These are phyloP conservation scores for Leptobrachium leishanense DNA, from an alignment of 2,113 vertebrate species.

Conservation along the genomic window DNA sequence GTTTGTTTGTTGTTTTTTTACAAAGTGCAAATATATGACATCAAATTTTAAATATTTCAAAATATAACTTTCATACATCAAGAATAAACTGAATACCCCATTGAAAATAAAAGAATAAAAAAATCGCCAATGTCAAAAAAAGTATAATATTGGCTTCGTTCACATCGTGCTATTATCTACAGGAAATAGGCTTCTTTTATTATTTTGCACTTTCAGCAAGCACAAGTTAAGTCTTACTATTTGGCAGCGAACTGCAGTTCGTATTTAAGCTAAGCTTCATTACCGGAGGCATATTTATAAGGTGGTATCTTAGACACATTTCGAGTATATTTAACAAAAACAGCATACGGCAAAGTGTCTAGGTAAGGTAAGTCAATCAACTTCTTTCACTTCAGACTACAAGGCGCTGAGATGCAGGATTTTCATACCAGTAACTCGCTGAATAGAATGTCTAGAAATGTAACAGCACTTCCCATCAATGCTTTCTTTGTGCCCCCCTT, in stretches of 20 bases:
- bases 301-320: conserved; percentile 4
- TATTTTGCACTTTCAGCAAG: not conserved
- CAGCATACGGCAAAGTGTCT: conserved; percentile 4
- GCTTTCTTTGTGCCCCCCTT: conserved; percentile 27
- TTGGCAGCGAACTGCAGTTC: not conserved
- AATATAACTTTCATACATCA: no score
- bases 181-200: no score
- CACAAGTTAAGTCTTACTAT: not conserved
- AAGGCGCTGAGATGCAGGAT: conserved; percentile 20
- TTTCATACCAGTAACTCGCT: conserved; percentile 24
- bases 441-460: conserved; percentile 14
- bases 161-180: no score
- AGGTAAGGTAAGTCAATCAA: conserved; percentile 26
- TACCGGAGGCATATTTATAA: conserved; percentile 6
- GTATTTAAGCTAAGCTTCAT: conserved; percentile 1
- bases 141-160: no score
- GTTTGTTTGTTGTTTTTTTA: no score
- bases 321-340: conserved; percentile 26
- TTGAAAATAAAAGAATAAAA: no score
- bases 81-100: no score
- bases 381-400: conserved; percentile 27
- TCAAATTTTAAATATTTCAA: no score
- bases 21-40: no score
- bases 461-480: conserved; percentile 31
- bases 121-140: no score